A percentile compares a stretch with the other conserved stretches of the same genome.
Evolutionary conservation across 2,888 invertebrate genomes (phyloP).

Genomic region (Neuroscelio doddi): DNA sequence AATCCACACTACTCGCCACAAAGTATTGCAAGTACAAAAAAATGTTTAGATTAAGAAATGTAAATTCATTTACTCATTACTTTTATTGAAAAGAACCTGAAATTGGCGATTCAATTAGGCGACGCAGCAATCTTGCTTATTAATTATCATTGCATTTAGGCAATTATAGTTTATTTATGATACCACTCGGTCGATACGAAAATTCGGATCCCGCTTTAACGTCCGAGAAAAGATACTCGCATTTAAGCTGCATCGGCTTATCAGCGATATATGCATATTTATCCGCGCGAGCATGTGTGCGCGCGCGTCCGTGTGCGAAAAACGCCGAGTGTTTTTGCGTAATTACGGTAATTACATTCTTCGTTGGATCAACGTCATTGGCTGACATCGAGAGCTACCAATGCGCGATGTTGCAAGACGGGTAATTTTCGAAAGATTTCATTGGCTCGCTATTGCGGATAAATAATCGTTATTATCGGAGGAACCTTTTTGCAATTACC

Average conservation of each 20-base stretch:
- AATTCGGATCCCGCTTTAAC: constrained; percentile 12
- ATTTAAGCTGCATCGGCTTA: constrained; percentile 18
- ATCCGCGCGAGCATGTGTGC: constrained; percentile 1
- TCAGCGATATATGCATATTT: constrained; percentile 11
- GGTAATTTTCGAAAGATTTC: constrained; percentile 37
- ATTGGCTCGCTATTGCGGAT: constrained; percentile 34
- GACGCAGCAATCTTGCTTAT: constrained; percentile 66
- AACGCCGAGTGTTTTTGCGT: constrained; percentile 31
- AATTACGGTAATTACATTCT: constrained; percentile 40
- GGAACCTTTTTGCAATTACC: constrained; percentile 42
- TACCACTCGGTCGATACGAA: constrained; percentile 57
- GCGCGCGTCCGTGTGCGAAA: constrained; percentile 3
- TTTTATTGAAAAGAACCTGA: not conserved
- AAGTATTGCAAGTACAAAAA: too few species aligned
- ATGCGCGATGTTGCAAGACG: constrained; percentile 38
- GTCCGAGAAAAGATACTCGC: constrained; percentile 13
- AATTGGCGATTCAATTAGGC: constrained; percentile 68
- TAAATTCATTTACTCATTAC: not conserved
- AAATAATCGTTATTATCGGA: constrained; percentile 38
- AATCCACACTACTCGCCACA: too few species aligned
- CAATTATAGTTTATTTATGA: constrained; percentile 68
- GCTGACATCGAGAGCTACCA: constrained; percentile 39
- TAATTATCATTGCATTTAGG: constrained; percentile 70
- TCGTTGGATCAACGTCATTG: constrained; percentile 41
- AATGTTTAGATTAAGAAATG: too few species aligned